phyloP scores from a whole-genome alignment of 2,888 invertebrate genomes.

The Protophormia terraenovae region DNA sequence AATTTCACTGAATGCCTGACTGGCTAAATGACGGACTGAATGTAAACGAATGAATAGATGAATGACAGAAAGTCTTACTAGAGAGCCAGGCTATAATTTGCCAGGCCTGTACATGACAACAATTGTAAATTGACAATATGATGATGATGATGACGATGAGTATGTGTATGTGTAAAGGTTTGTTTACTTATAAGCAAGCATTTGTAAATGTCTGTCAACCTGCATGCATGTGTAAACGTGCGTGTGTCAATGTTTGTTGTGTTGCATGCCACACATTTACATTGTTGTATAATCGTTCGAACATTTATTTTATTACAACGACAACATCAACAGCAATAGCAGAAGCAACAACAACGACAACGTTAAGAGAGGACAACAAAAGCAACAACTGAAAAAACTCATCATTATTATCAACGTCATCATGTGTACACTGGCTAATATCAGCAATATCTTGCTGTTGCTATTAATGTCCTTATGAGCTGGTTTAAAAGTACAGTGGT shows the following conservation, averaged over 20 bases:
- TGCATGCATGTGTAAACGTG: neutral
- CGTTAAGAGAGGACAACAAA: neutral
- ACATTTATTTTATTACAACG: conserved; percentile 41
- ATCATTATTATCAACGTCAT: conserved; percentile 50
- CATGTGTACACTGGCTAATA: conserved; percentile 24
- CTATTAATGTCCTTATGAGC: neutral
- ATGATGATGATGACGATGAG: no score
- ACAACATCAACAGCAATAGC: conserved; percentile 2
- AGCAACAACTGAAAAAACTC: conserved; percentile 4
- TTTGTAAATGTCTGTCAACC: neutral
- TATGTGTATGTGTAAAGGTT: neutral
- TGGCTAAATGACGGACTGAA: conserved; percentile 17
- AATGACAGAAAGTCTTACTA: conserved; percentile 23
- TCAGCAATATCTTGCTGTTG: conserved; percentile 5
- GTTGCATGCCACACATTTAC: conserved; percentile 32
- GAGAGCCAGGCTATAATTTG: conserved; percentile 29
- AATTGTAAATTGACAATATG: conserved; percentile 51
- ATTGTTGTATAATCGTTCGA: conserved; percentile 47
- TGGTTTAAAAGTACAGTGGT: no score
- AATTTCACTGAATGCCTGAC: conserved; percentile 31
- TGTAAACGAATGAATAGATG: no score
- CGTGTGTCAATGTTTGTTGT: neutral
- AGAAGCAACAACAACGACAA: conserved; percentile 10
- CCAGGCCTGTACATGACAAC: conserved; percentile 47
- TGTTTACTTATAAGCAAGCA: no score